These are phyloP conservation scores for Sarcophaga subvicina DNA, from an alignment of 2,888 invertebrate species.

Conservation along the genomic window DNA sequence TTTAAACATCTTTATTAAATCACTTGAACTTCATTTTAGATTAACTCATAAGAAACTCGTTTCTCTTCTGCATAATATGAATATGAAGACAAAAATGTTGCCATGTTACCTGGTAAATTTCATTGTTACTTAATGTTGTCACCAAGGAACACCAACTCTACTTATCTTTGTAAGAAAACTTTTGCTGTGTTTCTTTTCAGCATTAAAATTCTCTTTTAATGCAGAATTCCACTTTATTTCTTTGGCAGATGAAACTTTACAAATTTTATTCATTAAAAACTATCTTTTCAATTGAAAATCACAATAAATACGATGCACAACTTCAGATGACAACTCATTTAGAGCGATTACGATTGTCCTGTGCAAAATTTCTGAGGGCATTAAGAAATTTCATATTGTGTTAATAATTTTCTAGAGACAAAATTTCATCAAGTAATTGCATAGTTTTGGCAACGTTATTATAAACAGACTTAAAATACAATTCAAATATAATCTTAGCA, in stretches of 20 bases:
- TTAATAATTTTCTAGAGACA: too few species aligned
- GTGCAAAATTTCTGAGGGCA: not conserved
- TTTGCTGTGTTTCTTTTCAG: not conserved
- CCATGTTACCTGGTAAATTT: too few species aligned
- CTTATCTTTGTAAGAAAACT: not conserved
- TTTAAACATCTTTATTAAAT: not conserved
- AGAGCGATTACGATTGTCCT: not conserved
- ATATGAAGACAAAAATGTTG: not conserved
- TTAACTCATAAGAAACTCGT: not conserved
- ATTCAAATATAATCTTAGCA: too few species aligned
- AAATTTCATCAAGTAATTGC: too few species aligned
- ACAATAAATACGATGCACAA: not conserved
- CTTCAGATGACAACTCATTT: not conserved
- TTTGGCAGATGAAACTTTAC: slow-evolving; percentile 12
- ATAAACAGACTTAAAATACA: too few species aligned
- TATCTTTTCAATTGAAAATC: not conserved
- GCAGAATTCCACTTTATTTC: not conserved
- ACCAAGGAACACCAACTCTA: not conserved
- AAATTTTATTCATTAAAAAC: slow-evolving; percentile 13
- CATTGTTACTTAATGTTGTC: not conserved
- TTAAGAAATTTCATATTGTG: too few species aligned
- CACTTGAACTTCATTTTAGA: not conserved
- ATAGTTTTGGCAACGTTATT: too few species aligned
- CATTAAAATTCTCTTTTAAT: not conserved
- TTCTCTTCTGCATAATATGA: not conserved